Percentiles rank a stretch among this genome's conserved stretches.
These are phyloP conservation scores for Pseudomyrmex flavicornis DNA, from an alignment of 1,140 invertebrate species.

Conservation along the genomic window DNA sequence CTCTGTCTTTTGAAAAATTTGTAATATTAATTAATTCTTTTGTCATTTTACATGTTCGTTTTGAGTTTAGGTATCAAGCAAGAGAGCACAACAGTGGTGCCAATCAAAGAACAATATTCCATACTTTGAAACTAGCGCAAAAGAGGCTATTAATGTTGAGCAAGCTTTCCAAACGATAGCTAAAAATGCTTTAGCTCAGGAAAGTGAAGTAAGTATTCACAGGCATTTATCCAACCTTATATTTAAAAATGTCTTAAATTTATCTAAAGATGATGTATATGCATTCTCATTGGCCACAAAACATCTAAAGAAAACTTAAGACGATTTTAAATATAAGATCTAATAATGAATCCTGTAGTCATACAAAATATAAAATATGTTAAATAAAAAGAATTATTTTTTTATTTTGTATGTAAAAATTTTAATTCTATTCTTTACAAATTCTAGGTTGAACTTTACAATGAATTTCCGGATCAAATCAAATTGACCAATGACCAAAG, in stretches of 20 bases:
- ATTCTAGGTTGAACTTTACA: slow-evolving; percentile 94
- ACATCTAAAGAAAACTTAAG: not conserved
- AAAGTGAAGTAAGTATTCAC: slow-evolving; percentile 87
- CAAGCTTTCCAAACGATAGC: slow-evolving; percentile 99
- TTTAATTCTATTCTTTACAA: not conserved
- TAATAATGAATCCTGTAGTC: too few species aligned
- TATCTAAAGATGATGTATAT: too few species aligned
- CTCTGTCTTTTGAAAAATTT: not conserved
- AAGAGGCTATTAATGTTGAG: slow-evolving; percentile 99
- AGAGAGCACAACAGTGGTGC: slow-evolving; percentile 99
- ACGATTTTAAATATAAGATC: not conserved
- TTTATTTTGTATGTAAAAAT: too few species aligned
- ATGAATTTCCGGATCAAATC: slow-evolving; percentile 99
- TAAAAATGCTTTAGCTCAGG: slow-evolving; percentile 97
- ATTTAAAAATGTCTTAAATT: too few species aligned
- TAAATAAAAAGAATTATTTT: too few species aligned
- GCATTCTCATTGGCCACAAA: not conserved
- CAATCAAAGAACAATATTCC: slow-evolving; percentile 99
- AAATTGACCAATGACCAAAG: slow-evolving; percentile 89
- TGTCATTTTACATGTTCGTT: not conserved
- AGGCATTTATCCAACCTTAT: too few species aligned
- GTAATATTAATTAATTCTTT: not conserved
- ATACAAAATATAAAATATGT: too few species aligned
- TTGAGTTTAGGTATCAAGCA: slow-evolving; percentile 92
- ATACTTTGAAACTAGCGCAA: slow-evolving; percentile 99